A percentile compares a stretch with the other conserved stretches of the same genome.
Conservation (phyloP, 2,797 vertebrate genomes). For the Epinephelus awoara region DNA sequence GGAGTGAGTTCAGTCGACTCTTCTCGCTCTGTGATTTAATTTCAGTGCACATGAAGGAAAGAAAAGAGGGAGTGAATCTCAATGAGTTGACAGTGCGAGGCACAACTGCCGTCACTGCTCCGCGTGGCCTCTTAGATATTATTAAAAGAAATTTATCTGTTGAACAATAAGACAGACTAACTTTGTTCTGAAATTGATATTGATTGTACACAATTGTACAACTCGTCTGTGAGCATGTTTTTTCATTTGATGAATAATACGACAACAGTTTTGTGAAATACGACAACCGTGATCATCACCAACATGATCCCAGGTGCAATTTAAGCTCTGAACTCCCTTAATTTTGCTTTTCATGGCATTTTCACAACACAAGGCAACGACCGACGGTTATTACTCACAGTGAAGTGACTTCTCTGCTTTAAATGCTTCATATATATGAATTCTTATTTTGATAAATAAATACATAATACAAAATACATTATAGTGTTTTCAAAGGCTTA, state of each 20-base stretch:
- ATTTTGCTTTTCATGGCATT: slow-evolving; percentile 68
- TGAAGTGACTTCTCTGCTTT: slow-evolving; percentile 78
- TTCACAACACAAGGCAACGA: slow-evolving; percentile 59
- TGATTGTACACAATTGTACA: slow-evolving; percentile 83
- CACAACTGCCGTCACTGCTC: slow-evolving; percentile 63
- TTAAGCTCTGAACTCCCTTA: slow-evolving; percentile 61
- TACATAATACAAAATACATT: slow-evolving; percentile 64
- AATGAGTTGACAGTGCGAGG: slow-evolving; percentile 45
- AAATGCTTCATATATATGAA: slow-evolving; percentile 77
- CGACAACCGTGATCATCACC: slow-evolving; percentile 57
- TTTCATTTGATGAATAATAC: slow-evolving; percentile 77
- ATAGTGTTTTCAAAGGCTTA: slow-evolving; percentile 82
- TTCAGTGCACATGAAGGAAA: slow-evolving; percentile 69
- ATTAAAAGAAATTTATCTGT: slow-evolving; percentile 61
- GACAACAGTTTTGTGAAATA: slow-evolving; percentile 77
- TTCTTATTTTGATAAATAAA: slow-evolving; percentile 83
- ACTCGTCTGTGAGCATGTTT: slow-evolving; percentile 86
- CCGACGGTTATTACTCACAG: slow-evolving; percentile 62
- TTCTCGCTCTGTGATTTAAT: slow-evolving; percentile 22
- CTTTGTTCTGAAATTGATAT: slow-evolving; percentile 78
- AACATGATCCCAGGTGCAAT: slow-evolving; percentile 65
- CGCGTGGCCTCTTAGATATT: slow-evolving; percentile 48
- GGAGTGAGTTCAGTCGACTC: slow-evolving; percentile 3
- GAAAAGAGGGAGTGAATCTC: slow-evolving; percentile 39
- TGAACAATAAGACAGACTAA: slow-evolving; percentile 51